Conservation (phyloP, 2,888 invertebrate genomes). For the Gymnosoma rotundatum region DNA sequence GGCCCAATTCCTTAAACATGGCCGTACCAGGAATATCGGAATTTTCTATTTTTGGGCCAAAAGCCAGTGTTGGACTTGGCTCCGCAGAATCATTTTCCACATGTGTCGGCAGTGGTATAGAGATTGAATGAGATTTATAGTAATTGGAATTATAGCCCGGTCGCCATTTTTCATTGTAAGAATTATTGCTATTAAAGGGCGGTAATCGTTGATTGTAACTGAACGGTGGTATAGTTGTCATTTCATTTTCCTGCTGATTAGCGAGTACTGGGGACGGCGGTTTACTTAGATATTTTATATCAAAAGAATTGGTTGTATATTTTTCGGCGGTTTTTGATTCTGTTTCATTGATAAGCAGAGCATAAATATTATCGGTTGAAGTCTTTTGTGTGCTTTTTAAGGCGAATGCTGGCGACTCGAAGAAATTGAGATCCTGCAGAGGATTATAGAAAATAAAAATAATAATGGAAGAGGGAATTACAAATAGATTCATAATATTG, state of each 20-base stretch:
- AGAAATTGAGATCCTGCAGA: slow-evolving; percentile 73
- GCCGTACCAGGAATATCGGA: slow-evolving; percentile 82
- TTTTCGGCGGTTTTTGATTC: slow-evolving; percentile 68
- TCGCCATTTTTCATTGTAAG: slow-evolving; percentile 77
- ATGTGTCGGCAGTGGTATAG: slow-evolving; percentile 77
- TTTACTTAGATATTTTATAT: slow-evolving; percentile 33
- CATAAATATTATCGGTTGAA: slow-evolving; percentile 74
- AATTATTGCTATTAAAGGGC: slow-evolving; percentile 23
- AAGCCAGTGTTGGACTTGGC: slow-evolving; percentile 82
- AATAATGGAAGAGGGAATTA: too few species aligned
- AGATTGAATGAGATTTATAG: slow-evolving; percentile 72
- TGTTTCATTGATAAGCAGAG: slow-evolving; percentile 70
- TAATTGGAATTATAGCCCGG: slow-evolving; percentile 60
- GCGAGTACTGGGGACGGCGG: slow-evolving; percentile 27
- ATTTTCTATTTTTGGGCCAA: slow-evolving; percentile 83
- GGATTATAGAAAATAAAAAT: background rate
- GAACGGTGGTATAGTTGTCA: slow-evolving; percentile 25
- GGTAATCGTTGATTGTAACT: slow-evolving; percentile 37
- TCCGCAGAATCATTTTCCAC: slow-evolving; percentile 79
- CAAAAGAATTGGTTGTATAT: slow-evolving; percentile 24
- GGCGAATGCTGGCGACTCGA: slow-evolving; percentile 67
- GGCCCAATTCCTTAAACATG: slow-evolving; percentile 78
- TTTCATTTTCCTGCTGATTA: slow-evolving; percentile 33
- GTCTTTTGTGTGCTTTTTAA: slow-evolving; percentile 61
- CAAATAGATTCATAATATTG: too few species aligned